phyloP scores from a whole-genome alignment of 1,140 invertebrate genomes.

The Brachionus rotundiformis region DNA sequence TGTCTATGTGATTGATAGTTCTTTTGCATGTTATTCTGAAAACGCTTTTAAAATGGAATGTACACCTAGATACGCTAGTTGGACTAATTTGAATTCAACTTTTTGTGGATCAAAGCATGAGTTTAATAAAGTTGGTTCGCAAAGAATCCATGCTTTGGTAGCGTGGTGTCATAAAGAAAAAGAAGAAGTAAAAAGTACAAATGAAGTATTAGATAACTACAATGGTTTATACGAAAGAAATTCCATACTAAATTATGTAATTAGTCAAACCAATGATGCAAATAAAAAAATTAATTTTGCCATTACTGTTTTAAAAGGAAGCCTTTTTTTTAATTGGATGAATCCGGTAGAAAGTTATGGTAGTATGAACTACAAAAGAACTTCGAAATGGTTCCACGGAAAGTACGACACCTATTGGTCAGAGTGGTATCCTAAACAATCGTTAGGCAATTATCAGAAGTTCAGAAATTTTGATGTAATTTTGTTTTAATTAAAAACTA shows the following conservation, averaged over 20 bases:
- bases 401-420: slow-evolving; percentile 2
- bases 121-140: not conserved
- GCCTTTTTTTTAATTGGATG: not conserved
- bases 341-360: slow-evolving; percentile 11
- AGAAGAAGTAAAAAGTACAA: not conserved
- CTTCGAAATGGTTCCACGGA: not conserved
- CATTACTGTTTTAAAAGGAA: slow-evolving; percentile 10
- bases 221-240: not conserved
- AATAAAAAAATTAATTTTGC: not conserved
- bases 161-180: not conserved
- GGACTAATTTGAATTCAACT: not conserved
- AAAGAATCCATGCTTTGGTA: not conserved
- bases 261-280: not conserved
- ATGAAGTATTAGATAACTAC: not conserved
- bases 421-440: not conserved
- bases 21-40: not conserved
- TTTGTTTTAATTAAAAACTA: not conserved
- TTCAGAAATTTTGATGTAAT: not conserved
- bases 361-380: not conserved
- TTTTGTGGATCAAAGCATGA: not conserved
- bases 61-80: not conserved
- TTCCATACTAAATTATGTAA: not conserved
- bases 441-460: not conserved
- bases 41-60: not conserved
- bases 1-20: not conserved